Base-by-base conservation (phyloP, 2,888 invertebrate species). In the Caenorhabditis imperialis region DNA sequence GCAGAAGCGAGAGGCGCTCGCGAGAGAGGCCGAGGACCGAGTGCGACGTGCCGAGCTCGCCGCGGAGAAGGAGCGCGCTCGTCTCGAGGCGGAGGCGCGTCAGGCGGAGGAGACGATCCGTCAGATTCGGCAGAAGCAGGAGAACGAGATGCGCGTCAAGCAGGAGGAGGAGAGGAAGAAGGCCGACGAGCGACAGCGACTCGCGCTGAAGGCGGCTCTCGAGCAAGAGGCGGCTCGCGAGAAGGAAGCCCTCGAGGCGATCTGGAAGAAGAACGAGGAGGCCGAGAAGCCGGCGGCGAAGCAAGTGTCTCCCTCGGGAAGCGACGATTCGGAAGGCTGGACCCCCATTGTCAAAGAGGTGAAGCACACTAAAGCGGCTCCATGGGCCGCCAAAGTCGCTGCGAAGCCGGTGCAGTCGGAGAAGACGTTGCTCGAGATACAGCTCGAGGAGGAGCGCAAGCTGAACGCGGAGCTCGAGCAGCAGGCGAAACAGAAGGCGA, bases 391-490 rank as follows among this genome's bases (percentile, higher is more conserved):
- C 1, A 62, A 69, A n/a, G n/a, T 38, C 0, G 65, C 58, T 18
- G 23, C 18, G 20, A n/a, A n/a, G n/a, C 25, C 38, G 20, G 38
- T 53, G n/a, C 23, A 30, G 8, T 44, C 48, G 22, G 73, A 77
- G 48, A 77, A 74, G 51, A 74, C 73, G 12, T 35, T 78, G 25
- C 47, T 61, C 27, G 75, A 78, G 42, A 77, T 79, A 51, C 73
- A 77, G 35, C 57, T 57, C 1, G 81, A 77, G 38, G 79, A 80
- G 42, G 79, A 82, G 23, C 44, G 80, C 14, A 61, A 77, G 30
- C 27, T 69, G 44, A 51, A 50, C 12, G 69, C 54, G n/a, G 75
- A 77, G 44, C 54, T 40, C 16, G 62, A 57, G 40, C 48, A 62
- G 14, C 35, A 50, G 23, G 73, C 47, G 0, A 65, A 69, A n/a